Conservation (phyloP, 2,797 vertebrate genomes). For the Acanthurus tractus region DNA sequence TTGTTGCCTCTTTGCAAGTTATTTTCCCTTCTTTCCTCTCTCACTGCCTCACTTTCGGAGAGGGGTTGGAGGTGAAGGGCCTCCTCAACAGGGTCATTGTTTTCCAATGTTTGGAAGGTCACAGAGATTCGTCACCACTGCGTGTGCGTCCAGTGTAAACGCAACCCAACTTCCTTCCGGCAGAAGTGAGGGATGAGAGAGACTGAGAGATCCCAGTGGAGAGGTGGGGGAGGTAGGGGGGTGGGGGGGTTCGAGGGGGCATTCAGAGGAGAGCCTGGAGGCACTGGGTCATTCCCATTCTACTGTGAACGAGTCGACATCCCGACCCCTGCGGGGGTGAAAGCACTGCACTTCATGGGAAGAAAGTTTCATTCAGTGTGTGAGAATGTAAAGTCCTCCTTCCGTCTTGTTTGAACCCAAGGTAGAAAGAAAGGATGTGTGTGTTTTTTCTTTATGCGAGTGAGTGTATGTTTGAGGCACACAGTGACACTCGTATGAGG, state of each 20-base stretch:
- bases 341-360: conserved; percentile 77
- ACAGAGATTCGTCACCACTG: conserved; percentile 67
- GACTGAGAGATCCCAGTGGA: conserved; percentile 68
- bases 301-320: conserved; percentile 85
- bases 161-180: conserved; percentile 71
- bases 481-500: conserved; percentile 22
- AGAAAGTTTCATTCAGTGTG: conserved; percentile 58
- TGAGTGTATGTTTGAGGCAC: conserved; percentile 30
- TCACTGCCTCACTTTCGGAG: conserved; percentile 29
- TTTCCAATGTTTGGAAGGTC: conserved; percentile 81
- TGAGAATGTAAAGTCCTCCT: conserved; percentile 56
- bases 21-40: conserved; percentile 7
- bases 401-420: conserved; percentile 60
- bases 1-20: too few relatives aligned
- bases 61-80: conserved; percentile 62
- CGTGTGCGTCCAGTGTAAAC: conserved; percentile 74
- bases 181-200: conserved; percentile 67
- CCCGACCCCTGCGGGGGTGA: conserved; percentile 77
- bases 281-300: conserved; percentile 68
- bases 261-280: conserved; percentile 46
- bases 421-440: conserved; percentile 61
- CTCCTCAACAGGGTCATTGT: conserved; percentile 69
- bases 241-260: conserved; percentile 25
- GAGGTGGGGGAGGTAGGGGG: conserved; percentile 45
- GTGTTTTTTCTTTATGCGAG: conserved; percentile 25